Evolutionary conservation across 1,140 invertebrate genomes (phyloP).

Genomic region (Laupala kohalensis): DNA sequence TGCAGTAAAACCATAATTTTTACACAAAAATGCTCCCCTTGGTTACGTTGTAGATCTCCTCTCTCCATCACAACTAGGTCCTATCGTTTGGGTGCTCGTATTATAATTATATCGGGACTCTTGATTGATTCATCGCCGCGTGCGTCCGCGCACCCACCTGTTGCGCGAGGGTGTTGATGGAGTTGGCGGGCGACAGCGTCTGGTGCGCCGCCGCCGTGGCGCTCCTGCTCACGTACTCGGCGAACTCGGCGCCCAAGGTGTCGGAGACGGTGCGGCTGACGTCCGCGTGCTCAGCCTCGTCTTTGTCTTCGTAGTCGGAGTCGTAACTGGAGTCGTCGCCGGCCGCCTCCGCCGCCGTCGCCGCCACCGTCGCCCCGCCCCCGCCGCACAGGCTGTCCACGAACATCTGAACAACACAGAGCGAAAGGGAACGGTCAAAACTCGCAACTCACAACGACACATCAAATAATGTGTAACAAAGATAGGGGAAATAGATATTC

Average conservation of each 20-base stretch:
- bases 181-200: constrained; percentile 27
- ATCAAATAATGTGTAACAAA: too few relatives aligned
- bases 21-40: too few relatives aligned
- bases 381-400: constrained; percentile 12
- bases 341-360: constrained; percentile 24
- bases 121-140: too few relatives aligned
- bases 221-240: constrained; percentile 53
- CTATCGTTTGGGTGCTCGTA: too few relatives aligned
- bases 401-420: constrained; percentile 12
- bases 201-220: constrained; percentile 18
- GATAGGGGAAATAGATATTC: too few relatives aligned
- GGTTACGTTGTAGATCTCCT: too few relatives aligned
- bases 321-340: constrained; percentile 77
- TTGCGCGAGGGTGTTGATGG: constrained; percentile 16
- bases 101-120: too few relatives aligned
- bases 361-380: neutral
- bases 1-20: too few relatives aligned
- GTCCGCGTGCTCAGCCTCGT: constrained; percentile 47
- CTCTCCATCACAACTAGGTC: too few relatives aligned
- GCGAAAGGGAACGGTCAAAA: neutral
- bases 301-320: constrained; percentile 63
- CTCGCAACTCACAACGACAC: too few relatives aligned
- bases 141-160: neutral
- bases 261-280: constrained; percentile 69
- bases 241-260: constrained; percentile 69